Evolutionary conservation across 2,888 invertebrate species (phyloP), one percentile per base, ranked within the genome.

Genomic region (Trisateles emortualis): DNA sequence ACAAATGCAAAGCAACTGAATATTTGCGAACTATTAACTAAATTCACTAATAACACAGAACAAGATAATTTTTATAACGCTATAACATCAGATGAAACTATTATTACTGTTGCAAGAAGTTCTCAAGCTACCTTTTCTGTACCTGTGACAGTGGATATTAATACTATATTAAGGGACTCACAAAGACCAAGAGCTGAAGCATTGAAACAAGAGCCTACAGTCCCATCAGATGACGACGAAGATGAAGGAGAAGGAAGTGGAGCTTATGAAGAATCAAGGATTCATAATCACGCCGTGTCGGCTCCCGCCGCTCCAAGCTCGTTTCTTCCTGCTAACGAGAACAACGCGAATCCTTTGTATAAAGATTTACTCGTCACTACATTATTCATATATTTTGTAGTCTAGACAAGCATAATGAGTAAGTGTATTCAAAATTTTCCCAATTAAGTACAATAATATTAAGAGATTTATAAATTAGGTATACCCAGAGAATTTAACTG

Each of bases 221-320:
- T 79, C 11, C 88, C 91, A 0, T 88, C 90, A 9, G 91, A 91
- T 53, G 92, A 92, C 55, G 90, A 92, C 29, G 92, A 92, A 61
- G 92, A 91, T 24, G 91, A 90, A 33, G 72, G 81, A 0, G 92
- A 92, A 71, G 92, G 92, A 1, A 90, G 90, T 41, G 92, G 92
- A 0, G 53, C 79, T 0, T 84, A 86, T 44, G 90, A 89, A 30
- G 90, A 90, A 30, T 56, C 78, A 0, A 79, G 81, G 41, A 55
- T 77, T 3, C 79, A 76, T 26, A 74, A 76, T 48, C 78, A 79
- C 26, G 81, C 87, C 2, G 85, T 83, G n/a, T 77, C 88, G 0
- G 86, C 87, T 0, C 90, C 90, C 0, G 88, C 89, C 4, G 87
- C 88, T 0, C 91, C 91, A 0, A 90, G 89, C 78, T 89, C 92